Conservation (phyloP, 2,888 invertebrate species). For the Danaus chrysippus region DNA sequence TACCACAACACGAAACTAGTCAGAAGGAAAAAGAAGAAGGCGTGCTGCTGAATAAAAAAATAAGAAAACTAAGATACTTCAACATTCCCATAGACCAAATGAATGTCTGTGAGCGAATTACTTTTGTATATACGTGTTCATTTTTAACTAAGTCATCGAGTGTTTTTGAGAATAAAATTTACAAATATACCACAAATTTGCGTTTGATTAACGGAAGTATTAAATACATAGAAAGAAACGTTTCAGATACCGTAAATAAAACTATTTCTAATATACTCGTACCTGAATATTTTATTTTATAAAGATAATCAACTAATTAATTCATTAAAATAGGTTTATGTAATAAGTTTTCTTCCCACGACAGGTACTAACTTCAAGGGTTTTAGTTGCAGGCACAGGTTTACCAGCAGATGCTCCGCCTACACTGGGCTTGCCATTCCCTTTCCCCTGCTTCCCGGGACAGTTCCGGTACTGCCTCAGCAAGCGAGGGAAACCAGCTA, state of each 20-base stretch:
- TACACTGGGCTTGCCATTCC: slow-evolving; percentile 68
- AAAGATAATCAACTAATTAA: background rate
- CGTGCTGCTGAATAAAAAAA: background rate
- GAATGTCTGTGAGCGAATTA: too few relatives aligned
- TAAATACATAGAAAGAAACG: too few relatives aligned
- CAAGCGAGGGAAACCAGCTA: slow-evolving; percentile 72
- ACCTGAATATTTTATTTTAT: background rate
- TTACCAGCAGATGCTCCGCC: slow-evolving; percentile 53
- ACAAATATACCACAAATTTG: too few relatives aligned
- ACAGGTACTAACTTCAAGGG: slow-evolving; percentile 42
- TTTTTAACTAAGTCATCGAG: too few relatives aligned
- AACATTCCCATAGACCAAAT: background rate
- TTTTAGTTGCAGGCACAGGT: slow-evolving; percentile 64
- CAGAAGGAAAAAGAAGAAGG: slow-evolving; percentile 12
- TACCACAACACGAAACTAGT: slow-evolving; percentile 37
- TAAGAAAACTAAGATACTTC: background rate
- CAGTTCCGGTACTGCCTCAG: slow-evolving; percentile 74
- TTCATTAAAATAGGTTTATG: slow-evolving; percentile 6
- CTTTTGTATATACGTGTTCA: too few relatives aligned
- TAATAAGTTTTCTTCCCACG: background rate
- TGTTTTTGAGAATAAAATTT: too few relatives aligned
- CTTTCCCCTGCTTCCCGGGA: slow-evolving; percentile 71
- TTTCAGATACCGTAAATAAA: too few relatives aligned
- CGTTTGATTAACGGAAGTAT: too few relatives aligned
- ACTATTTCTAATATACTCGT: too few relatives aligned